These are phyloP conservation scores for Megalops atlanticus DNA, from an alignment of 2,113 vertebrate genomes.

Conservation along the genomic window DNA sequence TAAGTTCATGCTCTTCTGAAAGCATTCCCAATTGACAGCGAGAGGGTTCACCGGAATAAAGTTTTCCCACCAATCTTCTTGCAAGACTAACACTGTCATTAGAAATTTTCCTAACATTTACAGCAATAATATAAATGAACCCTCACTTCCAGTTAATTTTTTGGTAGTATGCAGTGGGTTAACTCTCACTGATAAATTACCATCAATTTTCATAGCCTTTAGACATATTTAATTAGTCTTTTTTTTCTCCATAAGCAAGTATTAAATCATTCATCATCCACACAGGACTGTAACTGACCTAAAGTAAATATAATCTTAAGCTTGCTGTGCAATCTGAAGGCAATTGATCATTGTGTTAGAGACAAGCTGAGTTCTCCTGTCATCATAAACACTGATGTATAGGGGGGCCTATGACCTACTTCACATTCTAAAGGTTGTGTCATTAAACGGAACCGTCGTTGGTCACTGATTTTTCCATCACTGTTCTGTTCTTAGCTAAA, in stretches of 20 bases:
- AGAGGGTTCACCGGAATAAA: background rate
- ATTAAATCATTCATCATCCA: background rate
- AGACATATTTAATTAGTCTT: background rate
- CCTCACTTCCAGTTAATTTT: background rate
- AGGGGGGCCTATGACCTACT: background rate
- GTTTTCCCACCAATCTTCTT: background rate
- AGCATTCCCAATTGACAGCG: background rate
- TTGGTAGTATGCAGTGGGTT: background rate
- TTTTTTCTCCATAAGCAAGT: background rate
- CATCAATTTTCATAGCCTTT: background rate
- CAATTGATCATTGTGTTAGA: background rate
- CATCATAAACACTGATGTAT: background rate
- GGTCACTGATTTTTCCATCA: too few relatives aligned
- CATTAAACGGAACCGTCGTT: too few relatives aligned
- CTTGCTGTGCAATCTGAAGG: background rate
- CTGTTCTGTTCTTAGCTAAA: too few relatives aligned
- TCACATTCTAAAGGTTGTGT: background rate
- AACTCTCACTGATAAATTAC: background rate
- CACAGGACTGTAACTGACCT: background rate
- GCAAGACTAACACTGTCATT: background rate
- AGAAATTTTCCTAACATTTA: background rate
- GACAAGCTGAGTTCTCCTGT: background rate
- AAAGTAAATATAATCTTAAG: background rate
- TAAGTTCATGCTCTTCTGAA: background rate
- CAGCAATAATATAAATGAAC: background rate